Base-by-base conservation (phyloP, 1,140 invertebrate species). In the Euura saliciscinereae region DNA sequence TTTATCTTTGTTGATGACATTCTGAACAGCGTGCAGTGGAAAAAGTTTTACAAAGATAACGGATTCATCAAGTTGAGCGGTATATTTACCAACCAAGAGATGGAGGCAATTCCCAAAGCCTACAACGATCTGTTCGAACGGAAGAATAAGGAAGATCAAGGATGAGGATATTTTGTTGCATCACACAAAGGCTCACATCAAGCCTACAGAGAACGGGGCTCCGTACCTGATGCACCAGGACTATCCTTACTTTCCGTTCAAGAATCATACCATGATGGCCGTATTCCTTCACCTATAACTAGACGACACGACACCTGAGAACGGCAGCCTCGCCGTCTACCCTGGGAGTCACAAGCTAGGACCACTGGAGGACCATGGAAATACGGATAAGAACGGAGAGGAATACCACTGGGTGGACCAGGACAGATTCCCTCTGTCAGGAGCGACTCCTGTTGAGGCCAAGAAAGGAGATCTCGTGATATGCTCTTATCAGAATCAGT, bases 221-320 rank as follows among this genome's bases (percentile, higher is more conserved):
- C 89, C 90, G 1, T 92, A 91, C 76, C 86, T 91, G 2, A 91
- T 91, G 89, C 91, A 92, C 74, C 89, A 90, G 77, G 91, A 92
- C 72, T 92, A 92, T 77, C 90, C 88, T 46, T 92, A 92, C 74
- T 92, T 92, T 77, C 91, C 91, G 1, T 90, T 89, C 76, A 86
- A 90, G 74, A 90, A 91, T 0, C 87, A 92, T 77, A 88, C 89
- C 0, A 90, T 92, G 89, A 82, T 91, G 2, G 91, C 91, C 2
- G 89, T 90, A 2, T 91, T 92, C 76, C 79, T 92, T 6, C 89
- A 91, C 76, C 73, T n/a, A n/a, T n/a, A n/a, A n/a, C n/a, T 92
- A 67, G 90, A 92, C 74, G 90, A 89, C 44, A 88, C 90, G 3
- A 86, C 86, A 13, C 87, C 89, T 0, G 88, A 90, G 71, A 92